Evolutionary conservation across 2,113 vertebrate species (phyloP).

Genomic region (Nyctereutes procyonoides): DNA sequence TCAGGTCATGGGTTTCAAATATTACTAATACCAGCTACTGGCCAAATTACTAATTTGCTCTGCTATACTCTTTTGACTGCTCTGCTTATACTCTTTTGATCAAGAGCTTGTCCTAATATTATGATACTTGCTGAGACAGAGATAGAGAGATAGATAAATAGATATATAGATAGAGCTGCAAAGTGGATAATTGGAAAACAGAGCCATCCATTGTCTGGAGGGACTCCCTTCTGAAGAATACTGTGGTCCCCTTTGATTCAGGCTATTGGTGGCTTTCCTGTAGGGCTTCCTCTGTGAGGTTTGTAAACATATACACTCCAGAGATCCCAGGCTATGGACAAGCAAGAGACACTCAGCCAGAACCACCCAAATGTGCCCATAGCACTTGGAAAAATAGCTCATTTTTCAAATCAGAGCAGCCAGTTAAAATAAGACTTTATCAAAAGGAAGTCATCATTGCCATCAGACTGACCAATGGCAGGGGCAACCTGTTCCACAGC

Average conservation of each 20-base stretch:
- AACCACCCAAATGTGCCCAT: not conserved
- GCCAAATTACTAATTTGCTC: not conserved
- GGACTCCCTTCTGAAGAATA: not conserved
- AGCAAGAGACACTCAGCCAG: not conserved
- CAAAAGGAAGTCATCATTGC: not conserved
- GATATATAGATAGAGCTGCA: not conserved
- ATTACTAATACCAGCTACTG: not conserved
- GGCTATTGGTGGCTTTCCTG: not conserved
- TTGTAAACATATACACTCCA: not conserved
- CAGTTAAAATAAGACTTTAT: constrained; percentile 16
- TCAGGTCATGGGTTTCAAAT: not conserved
- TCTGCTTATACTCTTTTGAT: not conserved
- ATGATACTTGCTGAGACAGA: not conserved
- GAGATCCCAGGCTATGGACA: not conserved
- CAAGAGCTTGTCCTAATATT: constrained; percentile 19
- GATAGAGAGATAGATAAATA: not conserved
- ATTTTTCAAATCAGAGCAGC: constrained; percentile 21
- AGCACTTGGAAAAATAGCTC: not conserved
- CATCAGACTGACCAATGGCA: not conserved
- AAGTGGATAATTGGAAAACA: not conserved
- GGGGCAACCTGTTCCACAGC: not conserved
- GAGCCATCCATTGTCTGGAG: not conserved
- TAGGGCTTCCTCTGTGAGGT: not conserved
- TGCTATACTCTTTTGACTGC: not conserved
- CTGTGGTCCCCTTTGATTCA: not conserved